Percentiles rank a stretch among this genome's conserved stretches.
phyloP scores from a whole-genome alignment of 2,113 vertebrate species.

The Diadophis punctatus region DNA sequence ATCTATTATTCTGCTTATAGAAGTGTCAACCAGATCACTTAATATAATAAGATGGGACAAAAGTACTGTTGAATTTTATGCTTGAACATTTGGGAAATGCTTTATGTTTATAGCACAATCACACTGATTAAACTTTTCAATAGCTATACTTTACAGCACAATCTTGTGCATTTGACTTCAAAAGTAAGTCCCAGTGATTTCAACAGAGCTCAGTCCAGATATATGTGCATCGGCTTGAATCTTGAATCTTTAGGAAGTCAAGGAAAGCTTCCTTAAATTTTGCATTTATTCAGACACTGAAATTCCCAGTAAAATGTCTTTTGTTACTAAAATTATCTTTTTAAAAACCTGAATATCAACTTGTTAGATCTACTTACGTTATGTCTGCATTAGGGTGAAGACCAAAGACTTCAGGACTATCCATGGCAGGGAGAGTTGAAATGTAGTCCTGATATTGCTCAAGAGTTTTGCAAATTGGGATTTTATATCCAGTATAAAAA shows the following conservation, averaged over 20 bases:
- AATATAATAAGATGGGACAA: not conserved
- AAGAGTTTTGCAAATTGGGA: constrained; percentile 69
- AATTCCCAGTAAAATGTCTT: not conserved
- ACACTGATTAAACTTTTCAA: not conserved
- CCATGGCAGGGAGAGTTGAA: constrained; percentile 68
- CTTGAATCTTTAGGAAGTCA: not conserved
- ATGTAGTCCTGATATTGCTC: constrained; percentile 75
- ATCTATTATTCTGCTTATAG: constrained; percentile 17
- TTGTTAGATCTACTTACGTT: constrained; percentile 60
- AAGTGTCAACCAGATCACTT: constrained; percentile 10
- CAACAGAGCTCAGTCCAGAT: not conserved
- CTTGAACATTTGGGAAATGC: not conserved
- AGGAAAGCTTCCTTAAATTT: not conserved
- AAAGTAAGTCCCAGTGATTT: not conserved
- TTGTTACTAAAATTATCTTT: not conserved
- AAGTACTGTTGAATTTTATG: not conserved
- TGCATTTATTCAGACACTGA: constrained; percentile 1
- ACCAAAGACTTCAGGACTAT: constrained; percentile 76
- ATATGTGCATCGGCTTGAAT: not conserved
- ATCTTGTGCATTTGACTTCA: not conserved
- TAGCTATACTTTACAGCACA: not conserved
- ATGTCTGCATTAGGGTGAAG: constrained; percentile 77
- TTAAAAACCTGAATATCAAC: not conserved
- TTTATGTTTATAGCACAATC: not conserved
- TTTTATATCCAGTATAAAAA: constrained; percentile 75